Evolutionary conservation across 2,113 vertebrate genomes (phyloP), one percentile per base, ranked within the genome.

Genomic region (Cheirogaleus medius): DNA sequence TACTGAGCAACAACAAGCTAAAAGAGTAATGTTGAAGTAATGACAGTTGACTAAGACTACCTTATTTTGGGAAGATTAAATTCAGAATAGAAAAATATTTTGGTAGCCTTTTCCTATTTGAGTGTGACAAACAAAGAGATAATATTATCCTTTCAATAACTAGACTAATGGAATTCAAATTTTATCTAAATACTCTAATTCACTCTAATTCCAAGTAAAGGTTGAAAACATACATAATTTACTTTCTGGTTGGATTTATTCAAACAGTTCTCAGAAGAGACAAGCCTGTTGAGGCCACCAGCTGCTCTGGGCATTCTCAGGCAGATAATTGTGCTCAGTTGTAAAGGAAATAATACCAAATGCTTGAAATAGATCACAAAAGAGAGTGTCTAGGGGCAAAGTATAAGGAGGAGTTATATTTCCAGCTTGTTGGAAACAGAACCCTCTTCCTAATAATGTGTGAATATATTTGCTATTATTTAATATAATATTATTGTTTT

Each of bases 101-200:
- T 56, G 14, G 32, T 81, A 58, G 44, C 42, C 25, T 6, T 25
- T 96, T 94, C 68, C 29, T 86, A 76, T 81, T 81, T n/a, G 63
- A 77, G 42, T 95, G n/a, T 56, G n/a, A 93, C 85, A 14, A 83
- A 64, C 42, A 66, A 66, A 87, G 25, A 37, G 42, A 37, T 77
- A 68, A 47, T 73, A 78, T 82, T 82, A 37, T 81, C 11, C 13
- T 66, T 86, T 87, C 77, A 90, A 87, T 86, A 90, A 69, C 64
- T 93, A 27, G 52, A 92, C 27, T 95, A 88, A 93, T 95, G n/a
- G 66, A 37, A 95, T 96, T 88, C 82, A 93, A 91, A 88, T 91
- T 93, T 95, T 96, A 91, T 91, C 77, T 91, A 95, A 97, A 93
- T 80, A 78, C 34, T 77, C 73, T 49, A 91, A 85, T 78, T 92